phyloP scores from a whole-genome alignment of 2,888 invertebrate genomes.

The Mesochorus sp. region DNA sequence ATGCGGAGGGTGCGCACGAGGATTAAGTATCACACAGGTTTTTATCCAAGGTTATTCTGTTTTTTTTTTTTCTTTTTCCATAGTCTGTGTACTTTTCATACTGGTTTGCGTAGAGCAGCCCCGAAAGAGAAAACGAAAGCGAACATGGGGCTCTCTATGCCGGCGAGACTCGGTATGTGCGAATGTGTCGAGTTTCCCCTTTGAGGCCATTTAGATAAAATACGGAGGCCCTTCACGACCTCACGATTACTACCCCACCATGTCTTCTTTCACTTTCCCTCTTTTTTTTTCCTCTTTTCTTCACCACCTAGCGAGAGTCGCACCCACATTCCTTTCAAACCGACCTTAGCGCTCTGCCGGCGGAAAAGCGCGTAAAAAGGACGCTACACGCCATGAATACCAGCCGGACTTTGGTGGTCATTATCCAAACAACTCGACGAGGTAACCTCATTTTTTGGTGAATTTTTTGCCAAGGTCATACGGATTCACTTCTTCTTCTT shows the following conservation, averaged over 20 bases:
- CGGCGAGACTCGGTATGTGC: conserved; percentile 63
- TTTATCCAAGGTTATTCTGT: conserved; percentile 50
- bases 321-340: conserved; percentile 37
- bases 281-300: conserved; percentile 23
- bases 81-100: conserved; percentile 32
- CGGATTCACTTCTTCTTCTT: conserved; percentile 7
- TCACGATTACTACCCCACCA: conserved; percentile 64
- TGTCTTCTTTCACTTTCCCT: conserved; percentile 42
- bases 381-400: conserved; percentile 60
- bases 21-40: conserved; percentile 30
- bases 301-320: conserved; percentile 49
- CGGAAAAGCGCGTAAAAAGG: conserved; percentile 57
- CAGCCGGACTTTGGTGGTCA: conserved; percentile 28
- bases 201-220: conserved; percentile 80
- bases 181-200: conserved; percentile 67
- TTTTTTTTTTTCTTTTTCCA: conserved; percentile 15
- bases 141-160: conserved; percentile 64
- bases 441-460: conserved; percentile 50
- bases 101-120: conserved; percentile 30
- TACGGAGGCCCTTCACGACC: conserved; percentile 71
- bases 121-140: conserved; percentile 38
- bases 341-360: conserved; percentile 29
- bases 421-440: conserved; percentile 35
- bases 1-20: neutral
- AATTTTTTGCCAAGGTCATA: conserved; percentile 46